Conservation (phyloP, 2,888 invertebrate species). For the Norana najaformis region DNA sequence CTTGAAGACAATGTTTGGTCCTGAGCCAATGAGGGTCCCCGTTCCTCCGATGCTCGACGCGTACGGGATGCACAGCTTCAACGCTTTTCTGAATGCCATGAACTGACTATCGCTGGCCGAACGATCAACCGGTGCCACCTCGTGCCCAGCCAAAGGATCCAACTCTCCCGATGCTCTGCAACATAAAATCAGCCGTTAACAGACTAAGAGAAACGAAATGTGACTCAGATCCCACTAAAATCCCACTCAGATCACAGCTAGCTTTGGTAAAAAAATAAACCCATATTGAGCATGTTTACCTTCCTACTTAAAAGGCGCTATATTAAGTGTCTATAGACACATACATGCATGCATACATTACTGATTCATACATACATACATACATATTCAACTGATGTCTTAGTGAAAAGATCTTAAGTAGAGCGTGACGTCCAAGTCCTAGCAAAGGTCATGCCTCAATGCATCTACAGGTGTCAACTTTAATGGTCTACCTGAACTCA, state of each 20-base stretch:
- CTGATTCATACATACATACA: too few species aligned
- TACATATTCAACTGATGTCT: too few species aligned
- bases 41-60: constrained; percentile 61
- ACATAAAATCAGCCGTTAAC: neutral
- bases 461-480: neutral
- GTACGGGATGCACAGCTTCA: constrained; percentile 38
- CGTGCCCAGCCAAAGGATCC: constrained; percentile 15
- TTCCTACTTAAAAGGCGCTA: too few species aligned
- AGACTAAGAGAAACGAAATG: too few species aligned
- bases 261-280: too few species aligned
- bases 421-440: too few species aligned
- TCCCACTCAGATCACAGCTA: too few species aligned
- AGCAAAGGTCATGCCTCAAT: neutral
- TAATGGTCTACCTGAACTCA: neutral
- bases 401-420: neutral
- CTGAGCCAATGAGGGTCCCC: constrained; percentile 62
- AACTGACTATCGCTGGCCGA: constrained; percentile 33
- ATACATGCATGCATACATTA: too few species aligned
- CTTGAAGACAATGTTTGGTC: constrained; percentile 62
- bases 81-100: constrained; percentile 33
- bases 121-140: neutral
- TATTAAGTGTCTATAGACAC: too few species aligned
- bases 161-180: neutral
- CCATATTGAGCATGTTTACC: too few species aligned
- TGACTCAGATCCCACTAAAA: too few species aligned